Evolutionary conservation across 2,888 invertebrate species (phyloP).

Genomic region (Folsomia candida): DNA sequence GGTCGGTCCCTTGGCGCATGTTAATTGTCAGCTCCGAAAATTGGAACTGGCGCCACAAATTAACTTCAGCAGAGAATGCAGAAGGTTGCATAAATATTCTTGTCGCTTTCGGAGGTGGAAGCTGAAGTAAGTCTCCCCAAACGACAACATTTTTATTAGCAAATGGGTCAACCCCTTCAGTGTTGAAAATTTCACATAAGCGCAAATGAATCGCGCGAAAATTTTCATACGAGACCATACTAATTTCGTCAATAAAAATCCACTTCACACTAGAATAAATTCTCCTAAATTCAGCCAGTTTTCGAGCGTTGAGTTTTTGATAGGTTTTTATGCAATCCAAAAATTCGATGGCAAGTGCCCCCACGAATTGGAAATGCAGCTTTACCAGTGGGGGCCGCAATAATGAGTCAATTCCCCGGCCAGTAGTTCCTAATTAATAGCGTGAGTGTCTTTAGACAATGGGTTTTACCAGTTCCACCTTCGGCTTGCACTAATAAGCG

Average conservation of each 20-base stretch:
- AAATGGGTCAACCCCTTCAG: constrained; percentile 10
- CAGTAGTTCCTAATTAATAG: not conserved
- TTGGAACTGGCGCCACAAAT: constrained; percentile 11
- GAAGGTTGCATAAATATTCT: constrained; percentile 2
- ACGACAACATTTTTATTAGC: not conserved
- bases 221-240: constrained; percentile 13
- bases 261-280: constrained; percentile 1
- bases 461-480: constrained; percentile 14
- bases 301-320: not conserved
- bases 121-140: constrained; percentile 17
- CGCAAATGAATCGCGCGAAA: constrained; percentile 12
- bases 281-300: not conserved
- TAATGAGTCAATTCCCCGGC: not conserved
- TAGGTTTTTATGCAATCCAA: constrained; percentile 1
- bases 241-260: constrained; percentile 23
- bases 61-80: not conserved
- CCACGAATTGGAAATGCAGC: not conserved
- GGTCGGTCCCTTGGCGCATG: not conserved
- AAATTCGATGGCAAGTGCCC: constrained; percentile 9
- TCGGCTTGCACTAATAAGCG: not conserved
- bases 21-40: constrained; percentile 5
- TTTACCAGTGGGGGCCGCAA: constrained; percentile 13
- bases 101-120: not conserved
- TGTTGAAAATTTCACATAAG: constrained; percentile 1
- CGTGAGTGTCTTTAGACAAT: not conserved